Evolutionary conservation across 2,797 vertebrate species (phyloP), one percentile per base, ranked within the genome.

Genomic region (Eremophila alpestris): DNA sequence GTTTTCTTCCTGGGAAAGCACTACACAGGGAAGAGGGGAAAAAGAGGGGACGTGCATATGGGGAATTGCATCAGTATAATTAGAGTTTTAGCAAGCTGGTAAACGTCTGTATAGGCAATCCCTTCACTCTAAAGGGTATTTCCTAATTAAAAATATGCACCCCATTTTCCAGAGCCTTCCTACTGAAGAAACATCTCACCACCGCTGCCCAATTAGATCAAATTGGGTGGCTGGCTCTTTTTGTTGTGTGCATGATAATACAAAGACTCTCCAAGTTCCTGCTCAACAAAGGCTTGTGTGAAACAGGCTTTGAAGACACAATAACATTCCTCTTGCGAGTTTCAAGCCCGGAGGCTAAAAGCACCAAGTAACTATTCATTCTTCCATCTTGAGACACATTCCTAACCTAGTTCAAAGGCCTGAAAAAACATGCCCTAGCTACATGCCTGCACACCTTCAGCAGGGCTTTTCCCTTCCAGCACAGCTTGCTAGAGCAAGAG

Each of bases 331-430:
- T 97, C 92, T 89, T 56, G 83, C n/a, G 32, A 97, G 96, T 97
- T 97, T 97, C 96, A 97, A 95, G 97, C 98, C 98, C 89, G 41
- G 90, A 96, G 98, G 98, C 98, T 96, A 97, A 97, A 96, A 97
- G 97, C 96, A 96, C 94, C 92, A 94, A 97, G 95, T 96, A 98
- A 96, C 97, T 96, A 97, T 97, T 98, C 97, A 97, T 97, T 98
- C 95, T 97, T 96, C 97, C 94, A 73, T 97, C 97, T 96, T 91
- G 94, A 97, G 97, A 97, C 96, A 97, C 97, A 98, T 98, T 98
- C 97, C 97, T 98, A 96, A 95, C 95, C 84, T 92, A 97, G 98
- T 98, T 98, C 98, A 98, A 98, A 98, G 97, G 97, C 97, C 95
- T 87, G 84, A 96, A 94, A 98, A 97, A 97, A 97, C 97, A 97